Conservation (phyloP, 2,888 invertebrate species). For the Trichogramma dendrolimi region DNA sequence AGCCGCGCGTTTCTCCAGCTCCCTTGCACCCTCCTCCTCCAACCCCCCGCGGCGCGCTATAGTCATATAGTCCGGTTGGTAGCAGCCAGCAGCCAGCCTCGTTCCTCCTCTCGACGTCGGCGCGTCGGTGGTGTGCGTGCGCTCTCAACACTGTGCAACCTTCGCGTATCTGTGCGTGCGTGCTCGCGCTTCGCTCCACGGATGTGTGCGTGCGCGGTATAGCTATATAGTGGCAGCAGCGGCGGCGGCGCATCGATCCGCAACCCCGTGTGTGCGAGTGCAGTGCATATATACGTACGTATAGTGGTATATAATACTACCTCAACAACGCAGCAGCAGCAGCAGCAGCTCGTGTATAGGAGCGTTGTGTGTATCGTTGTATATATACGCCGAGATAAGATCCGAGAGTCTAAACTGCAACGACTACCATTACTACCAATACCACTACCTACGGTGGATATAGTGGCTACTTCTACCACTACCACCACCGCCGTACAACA, state of each 20-base stretch:
- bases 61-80: background rate
- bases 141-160: background rate
- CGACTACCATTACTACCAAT: no score
- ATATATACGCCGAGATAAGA: no score
- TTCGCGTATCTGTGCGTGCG: background rate
- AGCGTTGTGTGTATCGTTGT: no score
- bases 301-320: no score
- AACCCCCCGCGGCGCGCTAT: background rate
- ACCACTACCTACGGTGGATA: no score
- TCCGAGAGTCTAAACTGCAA: no score
- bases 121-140: conserved; percentile 1
- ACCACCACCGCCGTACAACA: no score
- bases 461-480: no score
- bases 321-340: no score
- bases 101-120: conserved; percentile 1
- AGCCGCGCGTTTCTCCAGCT: background rate
- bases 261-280: no score
- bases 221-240: background rate
- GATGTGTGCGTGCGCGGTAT: background rate
- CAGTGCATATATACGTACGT: no score
- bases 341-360: no score
- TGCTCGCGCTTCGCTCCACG: background rate
- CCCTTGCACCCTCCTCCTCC: background rate
- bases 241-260: background rate
- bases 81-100: background rate